phyloP scores from a whole-genome alignment of 2,113 vertebrate genomes.

The Gavia stellata region DNA sequence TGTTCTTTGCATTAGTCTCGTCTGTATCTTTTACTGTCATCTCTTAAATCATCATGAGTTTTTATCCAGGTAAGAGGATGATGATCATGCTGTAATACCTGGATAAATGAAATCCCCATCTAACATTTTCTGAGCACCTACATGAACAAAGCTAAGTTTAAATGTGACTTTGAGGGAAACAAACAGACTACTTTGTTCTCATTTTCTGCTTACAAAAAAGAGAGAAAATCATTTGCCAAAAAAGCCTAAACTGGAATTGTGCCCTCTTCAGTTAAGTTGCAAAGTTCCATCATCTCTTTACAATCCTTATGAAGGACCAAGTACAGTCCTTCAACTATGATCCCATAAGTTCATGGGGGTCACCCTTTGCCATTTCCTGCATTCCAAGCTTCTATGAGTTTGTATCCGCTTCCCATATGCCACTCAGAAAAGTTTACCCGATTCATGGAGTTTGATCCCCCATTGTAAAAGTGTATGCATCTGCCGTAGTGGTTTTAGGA shows the following conservation, averaged over 20 bases:
- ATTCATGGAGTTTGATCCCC: neutral
- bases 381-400: neutral
- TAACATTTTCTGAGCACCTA: neutral
- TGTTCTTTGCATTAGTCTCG: neutral
- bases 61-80: neutral
- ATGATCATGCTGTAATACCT: neutral
- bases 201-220: neutral
- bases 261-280: neutral
- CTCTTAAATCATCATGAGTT: neutral
- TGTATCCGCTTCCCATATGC: neutral
- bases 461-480: neutral
- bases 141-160: neutral
- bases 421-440: neutral
- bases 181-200: neutral
- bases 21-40: neutral
- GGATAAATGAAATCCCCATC: neutral
- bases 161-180: neutral
- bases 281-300: neutral
- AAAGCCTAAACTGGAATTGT: neutral
- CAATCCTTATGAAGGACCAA: neutral
- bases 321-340: neutral
- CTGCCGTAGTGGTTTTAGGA: neutral
- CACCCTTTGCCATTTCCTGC: neutral
- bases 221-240: neutral
- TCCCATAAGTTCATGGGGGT: neutral